Base-by-base conservation (phyloP, 1,140 invertebrate genomes). In the Adoxophyes honmai region DNA sequence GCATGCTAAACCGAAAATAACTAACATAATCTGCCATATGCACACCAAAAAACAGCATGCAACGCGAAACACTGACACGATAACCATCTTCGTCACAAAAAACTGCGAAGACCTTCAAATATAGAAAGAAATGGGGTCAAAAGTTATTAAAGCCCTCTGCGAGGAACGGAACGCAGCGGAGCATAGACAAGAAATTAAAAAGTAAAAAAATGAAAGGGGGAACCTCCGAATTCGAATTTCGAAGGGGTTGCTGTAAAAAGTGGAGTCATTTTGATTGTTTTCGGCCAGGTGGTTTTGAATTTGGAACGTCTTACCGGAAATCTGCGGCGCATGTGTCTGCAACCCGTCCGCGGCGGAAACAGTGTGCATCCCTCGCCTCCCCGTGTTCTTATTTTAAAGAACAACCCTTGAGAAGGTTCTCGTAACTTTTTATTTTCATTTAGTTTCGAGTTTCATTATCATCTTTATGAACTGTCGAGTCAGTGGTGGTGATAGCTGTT, bases 1-100 rank as follows among this genome's bases (percentile, higher is more conserved):
- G 84, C 81, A 86, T 82, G 78, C 81, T 71, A 76, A 77, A 59
- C 77, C 76, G 75, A 84, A 85, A 85, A 85, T 87, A 87, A 81
- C 84, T 68, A 63, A 79, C 78, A 78, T 59, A 76, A 79, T 87
- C 74, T 74, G 73, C 81, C 84, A 87, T 87, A 80, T 87, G 84
- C 66, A 85, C 66, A 70, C 74, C 66, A 73, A 82, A 84, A 86
- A 83, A 84, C 70, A 44, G 56, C 68, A 62, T 68, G 68, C 72
- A 62, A 70, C 70, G 68, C 65, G 77, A 78, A 79, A 80, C 76
- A 70, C 64, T 55, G 75, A 74, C 64, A 52, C 65, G 73, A 75
- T 73, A 73, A 73, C 65, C 63, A 70, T 73, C 67, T 65, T 65
- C 58, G 59, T 59, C 60, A 58, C 52, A 64, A 59, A 53, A 58